Evolutionary conservation across 2,797 vertebrate species (phyloP).

Genomic region (Discoglossus pictus): DNA sequence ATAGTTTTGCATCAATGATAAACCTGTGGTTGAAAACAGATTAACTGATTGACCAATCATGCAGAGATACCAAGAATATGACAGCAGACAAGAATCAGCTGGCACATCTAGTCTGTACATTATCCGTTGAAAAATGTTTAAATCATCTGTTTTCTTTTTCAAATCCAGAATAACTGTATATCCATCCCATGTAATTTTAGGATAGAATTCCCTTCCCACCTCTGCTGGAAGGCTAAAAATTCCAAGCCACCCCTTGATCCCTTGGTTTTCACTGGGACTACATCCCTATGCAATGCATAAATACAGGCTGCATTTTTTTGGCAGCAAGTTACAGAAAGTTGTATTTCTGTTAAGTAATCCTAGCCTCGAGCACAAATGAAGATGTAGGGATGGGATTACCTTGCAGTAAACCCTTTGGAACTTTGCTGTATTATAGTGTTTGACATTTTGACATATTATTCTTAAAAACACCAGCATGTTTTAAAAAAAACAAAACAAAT

Average conservation of each 20-base stretch:
- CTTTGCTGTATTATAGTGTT: slow-evolving; percentile 32
- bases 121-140: too few relatives aligned
- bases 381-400: slow-evolving; percentile 50
- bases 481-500: slow-evolving; percentile 16
- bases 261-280: slow-evolving; percentile 2
- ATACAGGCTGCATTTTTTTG: slow-evolving; percentile 40
- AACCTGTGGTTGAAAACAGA: too few relatives aligned
- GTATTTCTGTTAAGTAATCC: slow-evolving; percentile 48
- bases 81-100: too few relatives aligned
- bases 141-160: too few relatives aligned
- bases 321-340: slow-evolving; percentile 41
- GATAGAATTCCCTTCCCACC: not conserved
- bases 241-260: slow-evolving; percentile 7
- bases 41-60: too few relatives aligned
- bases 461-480: slow-evolving; percentile 43
- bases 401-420: slow-evolving; percentile 45
- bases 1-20: too few relatives aligned
- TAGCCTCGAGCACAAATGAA: slow-evolving; percentile 48
- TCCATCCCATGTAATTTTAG: too few relatives aligned
- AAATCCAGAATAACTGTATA: too few relatives aligned
- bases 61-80: too few relatives aligned
- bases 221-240: slow-evolving; percentile 13
- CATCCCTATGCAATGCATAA: slow-evolving; percentile 19
- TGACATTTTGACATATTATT: slow-evolving; percentile 50
- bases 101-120: too few relatives aligned